Percentiles rank a stretch among this genome's conserved stretches.
Conservation (phyloP, 1,140 invertebrate species). For the Cotesia glomerata region DNA sequence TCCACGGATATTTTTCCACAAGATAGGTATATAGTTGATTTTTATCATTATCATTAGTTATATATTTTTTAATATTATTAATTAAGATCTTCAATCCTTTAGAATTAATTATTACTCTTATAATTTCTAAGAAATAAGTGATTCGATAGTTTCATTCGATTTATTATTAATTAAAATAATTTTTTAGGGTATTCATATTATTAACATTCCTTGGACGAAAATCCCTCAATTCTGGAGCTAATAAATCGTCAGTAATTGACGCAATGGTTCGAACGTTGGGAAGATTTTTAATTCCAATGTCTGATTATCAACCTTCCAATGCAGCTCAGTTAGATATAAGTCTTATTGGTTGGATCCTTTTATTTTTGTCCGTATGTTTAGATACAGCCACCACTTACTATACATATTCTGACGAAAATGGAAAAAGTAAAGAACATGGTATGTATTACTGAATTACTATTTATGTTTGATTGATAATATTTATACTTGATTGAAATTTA, state of each 20-base stretch:
- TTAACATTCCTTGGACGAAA: constrained; percentile 86
- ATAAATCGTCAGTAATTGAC: constrained; percentile 70
- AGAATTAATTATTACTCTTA: too few relatives aligned
- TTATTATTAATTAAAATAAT: neutral
- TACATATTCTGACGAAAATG: constrained; percentile 49
- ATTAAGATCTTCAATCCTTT: too few relatives aligned
- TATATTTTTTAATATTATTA: too few relatives aligned
- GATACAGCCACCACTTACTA: constrained; percentile 62
- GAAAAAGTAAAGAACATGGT: constrained; percentile 60
- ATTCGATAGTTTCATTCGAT: too few relatives aligned
- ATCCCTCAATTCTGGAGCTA: constrained; percentile 69
- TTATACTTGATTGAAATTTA: neutral
- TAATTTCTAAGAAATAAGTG: too few relatives aligned
- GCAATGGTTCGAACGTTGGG: constrained; percentile 69
- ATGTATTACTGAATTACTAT: neutral
- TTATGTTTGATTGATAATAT: neutral
- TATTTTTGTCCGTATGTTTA: constrained; percentile 79
- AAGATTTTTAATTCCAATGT: constrained; percentile 65
- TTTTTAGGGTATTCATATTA: constrained; percentile 81
- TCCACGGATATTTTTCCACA: constrained; percentile 82
- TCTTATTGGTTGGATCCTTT: constrained; percentile 78
- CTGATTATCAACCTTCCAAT: constrained; percentile 51
- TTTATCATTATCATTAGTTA: too few relatives aligned
- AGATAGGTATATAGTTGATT: constrained; percentile 71
- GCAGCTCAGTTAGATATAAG: constrained; percentile 58